Percentiles rank a stretch among this genome's conserved stretches.
phyloP scores from a whole-genome alignment of 2,888 invertebrate genomes.

The Cheilosia vernalis region DNA sequence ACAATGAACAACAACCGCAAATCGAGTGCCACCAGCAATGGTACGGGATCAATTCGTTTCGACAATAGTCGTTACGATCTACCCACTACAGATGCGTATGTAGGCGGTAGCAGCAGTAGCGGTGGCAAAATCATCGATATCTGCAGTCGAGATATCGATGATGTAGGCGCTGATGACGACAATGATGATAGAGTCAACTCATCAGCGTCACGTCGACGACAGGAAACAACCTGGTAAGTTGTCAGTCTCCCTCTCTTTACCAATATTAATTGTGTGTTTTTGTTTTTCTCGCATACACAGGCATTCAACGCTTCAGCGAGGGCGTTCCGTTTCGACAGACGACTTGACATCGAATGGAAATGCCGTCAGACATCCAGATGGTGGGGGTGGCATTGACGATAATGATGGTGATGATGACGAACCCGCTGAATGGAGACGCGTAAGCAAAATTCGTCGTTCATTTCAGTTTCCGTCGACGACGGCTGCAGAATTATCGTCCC shows the following conservation, averaged over 20 bases:
- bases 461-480: slow-evolving; percentile 87
- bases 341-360: slow-evolving; percentile 83
- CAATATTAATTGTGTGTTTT: slow-evolving; percentile 26
- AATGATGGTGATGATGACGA: slow-evolving; percentile 82
- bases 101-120: slow-evolving; percentile 77
- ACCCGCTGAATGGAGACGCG: slow-evolving; percentile 87
- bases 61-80: slow-evolving; percentile 70
- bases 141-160: slow-evolving; percentile 79
- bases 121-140: slow-evolving; percentile 79
- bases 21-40: slow-evolving; percentile 57
- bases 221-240: slow-evolving; percentile 68
- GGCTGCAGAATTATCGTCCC: slow-evolving; percentile 72
- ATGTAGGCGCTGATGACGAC: slow-evolving; percentile 79
- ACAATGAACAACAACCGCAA: slow-evolving; percentile 38
- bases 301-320: slow-evolving; percentile 80
- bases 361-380: slow-evolving; percentile 76
- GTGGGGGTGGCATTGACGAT: slow-evolving; percentile 82
- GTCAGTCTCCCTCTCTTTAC: slow-evolving; percentile 16
- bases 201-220: slow-evolving; percentile 75
- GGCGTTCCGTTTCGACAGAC: slow-evolving; percentile 84
- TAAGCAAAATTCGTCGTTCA: slow-evolving; percentile 87
- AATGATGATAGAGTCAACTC: slow-evolving; percentile 74
- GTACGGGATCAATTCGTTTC: slow-evolving; percentile 59
- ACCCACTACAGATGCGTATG: slow-evolving; percentile 72
- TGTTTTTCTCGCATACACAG: slow-evolving; percentile 34